A percentile compares a stretch with the other conserved stretches of the same genome.
phyloP scores from a whole-genome alignment of 2,797 vertebrate species.

The Melanotaenia nigrans region DNA sequence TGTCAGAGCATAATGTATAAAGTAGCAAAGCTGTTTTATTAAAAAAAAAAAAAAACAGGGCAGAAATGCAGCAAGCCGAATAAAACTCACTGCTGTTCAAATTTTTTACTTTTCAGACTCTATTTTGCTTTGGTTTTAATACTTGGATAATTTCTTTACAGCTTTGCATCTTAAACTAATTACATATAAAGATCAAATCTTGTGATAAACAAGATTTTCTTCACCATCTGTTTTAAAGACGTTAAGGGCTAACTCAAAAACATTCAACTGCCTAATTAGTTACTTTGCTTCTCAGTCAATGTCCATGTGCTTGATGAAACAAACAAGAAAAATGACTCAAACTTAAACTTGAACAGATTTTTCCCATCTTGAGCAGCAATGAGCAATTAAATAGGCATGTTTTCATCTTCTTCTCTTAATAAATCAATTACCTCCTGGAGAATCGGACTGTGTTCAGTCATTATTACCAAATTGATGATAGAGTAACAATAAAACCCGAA shows the following conservation, averaged over 20 bases:
- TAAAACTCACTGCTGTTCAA: neutral
- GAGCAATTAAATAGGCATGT: constrained; percentile 45
- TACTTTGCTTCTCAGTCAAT: constrained; percentile 32
- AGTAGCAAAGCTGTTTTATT: neutral
- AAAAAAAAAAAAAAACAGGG: neutral
- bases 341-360: constrained; percentile 51
- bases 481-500: constrained; percentile 28
- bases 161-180: constrained; percentile 31
- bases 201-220: constrained; percentile 26
- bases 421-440: constrained; percentile 28
- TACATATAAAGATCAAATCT: constrained; percentile 27
- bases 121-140: constrained; percentile 10
- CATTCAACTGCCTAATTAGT: constrained; percentile 54
- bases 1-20: neutral
- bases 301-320: constrained; percentile 41
- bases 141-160: constrained; percentile 3
- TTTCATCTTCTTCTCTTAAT: constrained; percentile 42
- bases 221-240: constrained; percentile 39
- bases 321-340: constrained; percentile 40
- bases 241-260: constrained; percentile 30
- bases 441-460: constrained; percentile 30
- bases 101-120: neutral
- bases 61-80: neutral
- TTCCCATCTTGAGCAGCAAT: constrained; percentile 28
- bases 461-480: constrained; percentile 29